Evolutionary conservation across 2,888 invertebrate genomes (phyloP), one percentile per base, ranked within the genome.

Genomic region (Tyria jacobaeae): DNA sequence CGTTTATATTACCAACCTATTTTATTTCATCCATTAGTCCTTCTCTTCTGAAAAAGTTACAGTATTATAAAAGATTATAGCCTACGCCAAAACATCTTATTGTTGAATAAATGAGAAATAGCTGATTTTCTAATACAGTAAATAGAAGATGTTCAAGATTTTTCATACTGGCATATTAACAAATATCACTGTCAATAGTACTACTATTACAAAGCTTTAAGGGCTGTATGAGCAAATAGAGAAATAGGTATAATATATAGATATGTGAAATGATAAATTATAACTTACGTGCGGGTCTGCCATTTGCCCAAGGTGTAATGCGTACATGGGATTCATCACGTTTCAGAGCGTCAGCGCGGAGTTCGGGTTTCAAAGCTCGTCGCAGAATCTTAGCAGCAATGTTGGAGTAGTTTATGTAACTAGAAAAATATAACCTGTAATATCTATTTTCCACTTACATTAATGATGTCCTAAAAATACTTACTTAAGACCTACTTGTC

Each of bases 371-470:
- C 76, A 99, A 88, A 15, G 97, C 95, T 83, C 96, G 95, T 64
- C 99, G 95, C 62, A 99, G 92, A 58, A 97, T 94, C 82, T 95
- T 96, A 25, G 99, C 99, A 82, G 99, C 98, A 84, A 99, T 97
- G 89, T 97, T 97, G 64, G 99, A 99, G 92, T 97, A 99, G 94
- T 98, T 98, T 90, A 99, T 97, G 95, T 99, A 99, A 94, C 99
- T 99, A 88, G 67, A 90, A 75, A 67, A 68, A 73, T 62, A 69
- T 71, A 71, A 71, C 68, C 73, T 70, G 64, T 59, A 67, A 17
- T 37, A 50, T 48, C 21, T 52, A 53, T 48, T 15, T 12, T 2
- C 6, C 15, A 48, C 14, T 54, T 1, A 34, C 25, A 21, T 12
- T 15, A 55, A 35, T 34, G 27, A 6, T 47, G 35, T 17, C 17